Conservation (phyloP, 35 echinoderm and acorn worm genomes). For the Anneissia japonica region DNA sequence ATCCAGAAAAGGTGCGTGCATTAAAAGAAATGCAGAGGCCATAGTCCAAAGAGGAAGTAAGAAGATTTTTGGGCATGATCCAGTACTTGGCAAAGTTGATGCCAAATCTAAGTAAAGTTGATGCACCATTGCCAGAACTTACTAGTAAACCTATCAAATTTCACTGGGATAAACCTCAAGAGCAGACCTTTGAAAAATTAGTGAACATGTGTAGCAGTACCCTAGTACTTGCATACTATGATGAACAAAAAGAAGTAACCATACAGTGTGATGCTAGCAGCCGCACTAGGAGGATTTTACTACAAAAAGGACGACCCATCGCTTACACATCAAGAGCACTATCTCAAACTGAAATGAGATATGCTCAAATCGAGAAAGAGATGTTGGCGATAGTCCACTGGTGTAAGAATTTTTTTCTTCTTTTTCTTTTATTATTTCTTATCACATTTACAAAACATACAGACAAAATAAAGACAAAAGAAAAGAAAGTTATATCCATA, state of each 20-base stretch:
- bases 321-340: no score
- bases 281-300: no score
- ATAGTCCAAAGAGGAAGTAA: conserved; percentile 33
- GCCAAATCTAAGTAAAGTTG: conserved; percentile 40
- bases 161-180: conserved; percentile 46
- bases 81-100: conserved; percentile 68
- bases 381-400: conserved; percentile 33
- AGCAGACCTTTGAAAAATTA: conserved; percentile 4
- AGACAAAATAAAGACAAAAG: no score
- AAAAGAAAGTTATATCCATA: no score
- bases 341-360: conserved; percentile 28
- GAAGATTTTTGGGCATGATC: conserved; percentile 44
- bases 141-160: conserved; percentile 22
- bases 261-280: conserved; percentile 67
- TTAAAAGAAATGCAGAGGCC: conserved; percentile 50
- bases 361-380: conserved; percentile 44
- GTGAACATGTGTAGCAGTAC: conserved; percentile 16
- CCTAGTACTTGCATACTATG: conserved; percentile 41
- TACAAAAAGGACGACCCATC: no score
- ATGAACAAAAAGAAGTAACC: conserved; percentile 15
- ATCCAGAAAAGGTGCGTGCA: conserved; percentile 56
- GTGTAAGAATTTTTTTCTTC: conserved; percentile 52
- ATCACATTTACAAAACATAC: no score
- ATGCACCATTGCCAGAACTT: conserved; percentile 29
- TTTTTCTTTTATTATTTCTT: no score